Percentiles rank a stretch among this genome's conserved stretches.
Evolutionary conservation across 2,113 vertebrate genomes (phyloP).

Genomic region (Haemorhous mexicanus): DNA sequence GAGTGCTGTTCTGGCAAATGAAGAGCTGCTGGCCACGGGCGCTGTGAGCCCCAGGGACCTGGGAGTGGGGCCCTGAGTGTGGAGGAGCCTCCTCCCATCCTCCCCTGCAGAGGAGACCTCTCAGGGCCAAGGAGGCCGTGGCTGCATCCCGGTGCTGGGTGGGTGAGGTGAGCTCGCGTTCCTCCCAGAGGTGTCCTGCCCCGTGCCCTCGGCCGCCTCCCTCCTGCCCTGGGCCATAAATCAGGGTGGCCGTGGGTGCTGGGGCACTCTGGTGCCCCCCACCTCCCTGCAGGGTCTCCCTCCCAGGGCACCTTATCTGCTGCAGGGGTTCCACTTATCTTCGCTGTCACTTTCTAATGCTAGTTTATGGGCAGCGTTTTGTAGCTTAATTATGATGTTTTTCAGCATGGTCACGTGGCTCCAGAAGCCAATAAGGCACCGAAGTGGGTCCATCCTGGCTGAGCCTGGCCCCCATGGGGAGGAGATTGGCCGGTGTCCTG

Average conservation of each 20-base stretch:
- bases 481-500: slow-evolving; percentile 58
- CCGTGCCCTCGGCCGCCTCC: fast-evolving
- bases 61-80: fast-evolving
- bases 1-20: fast-evolving
- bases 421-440: slow-evolving; percentile 64
- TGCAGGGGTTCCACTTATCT: slow-evolving; percentile 57
- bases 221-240: not conserved
- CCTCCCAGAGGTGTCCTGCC: not conserved
- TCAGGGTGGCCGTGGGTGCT: not conserved
- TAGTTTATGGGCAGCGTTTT: slow-evolving; percentile 54
- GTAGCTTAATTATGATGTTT: slow-evolving; percentile 62
- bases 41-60: fast-evolving
- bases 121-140: fast-evolving
- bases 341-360: slow-evolving; percentile 62
- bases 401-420: slow-evolving; percentile 55
- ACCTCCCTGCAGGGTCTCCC: not conserved
- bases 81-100: not conserved
- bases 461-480: slow-evolving; percentile 64
- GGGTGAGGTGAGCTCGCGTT: not conserved
- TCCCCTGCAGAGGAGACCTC: not conserved
- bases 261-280: not conserved
- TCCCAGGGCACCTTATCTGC: slow-evolving; percentile 28
- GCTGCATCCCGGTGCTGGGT: fast-evolving
- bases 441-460: slow-evolving; percentile 32
- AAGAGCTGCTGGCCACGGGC: fast-evolving